Base-by-base conservation (phyloP, 2,797 vertebrate genomes). In the Catharus ustulatus region DNA sequence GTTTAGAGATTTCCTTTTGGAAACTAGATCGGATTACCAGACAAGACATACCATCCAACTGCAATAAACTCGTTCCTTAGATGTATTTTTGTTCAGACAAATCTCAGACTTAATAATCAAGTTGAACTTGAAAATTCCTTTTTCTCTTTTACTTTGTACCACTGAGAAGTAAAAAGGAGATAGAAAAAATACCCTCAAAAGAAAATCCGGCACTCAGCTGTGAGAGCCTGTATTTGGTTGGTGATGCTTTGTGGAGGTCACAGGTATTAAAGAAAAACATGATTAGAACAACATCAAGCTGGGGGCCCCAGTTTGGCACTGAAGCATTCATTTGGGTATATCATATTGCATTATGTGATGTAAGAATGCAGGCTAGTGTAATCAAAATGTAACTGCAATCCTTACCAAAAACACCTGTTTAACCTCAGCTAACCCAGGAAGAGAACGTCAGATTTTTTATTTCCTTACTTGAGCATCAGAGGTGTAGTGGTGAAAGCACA, bases 331-430 rank as follows among this genome's bases (percentile, higher is more conserved):
- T 97, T 92, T 79, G 95, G 89, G 87, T 89, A 77, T 97, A 96
- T 98, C 94, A 18, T 22, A 10, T 97, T 97, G 94, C 95, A 32
- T 91, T 89, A 51, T 89, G 84, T 96, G 95, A 97, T 96, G 92
- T 97, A 97, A 97, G 93, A 96, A 91, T 93, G 97, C 92, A 75
- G 68, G 51, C 43, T 85, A 71, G 84, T 90, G 95, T 96, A 97
- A 97, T 98, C 97, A 97, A 96, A 97, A 95, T 89, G 89, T 97
- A 97, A 94, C 94, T 93, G 79, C 94, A 96, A 91, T 89, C 85
- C 93, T 98, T 97, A 96, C 94, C 93, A 95, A 96, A 97, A 97
- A 54, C 96, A 97, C 96, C 97, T 97, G 96, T 93, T 95, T 87
- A 92, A 94, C 91, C 93, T 97, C 93, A 95, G 86, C 95, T 92